These are phyloP conservation scores for Prionailurus bengalensis DNA, from an alignment of 2,113 vertebrate species.

Conservation along the genomic window DNA sequence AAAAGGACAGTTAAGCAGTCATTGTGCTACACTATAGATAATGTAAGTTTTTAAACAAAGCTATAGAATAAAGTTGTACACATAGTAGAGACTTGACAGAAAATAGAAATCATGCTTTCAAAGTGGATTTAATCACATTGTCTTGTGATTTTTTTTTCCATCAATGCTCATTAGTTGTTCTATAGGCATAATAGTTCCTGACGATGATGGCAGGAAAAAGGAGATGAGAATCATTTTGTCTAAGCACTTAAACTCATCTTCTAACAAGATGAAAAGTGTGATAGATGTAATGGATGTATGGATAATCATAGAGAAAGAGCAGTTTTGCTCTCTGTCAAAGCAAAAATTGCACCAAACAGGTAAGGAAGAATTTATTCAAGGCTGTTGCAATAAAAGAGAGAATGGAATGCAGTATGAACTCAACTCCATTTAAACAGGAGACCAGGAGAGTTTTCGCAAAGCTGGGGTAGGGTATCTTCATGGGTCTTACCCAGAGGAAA, in stretches of 20 bases:
- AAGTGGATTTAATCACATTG: not conserved
- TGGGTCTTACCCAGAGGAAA: not conserved
- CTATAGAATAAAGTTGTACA: not conserved
- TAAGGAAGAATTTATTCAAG: not conserved
- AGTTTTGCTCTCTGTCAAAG: not conserved
- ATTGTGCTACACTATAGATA: not conserved
- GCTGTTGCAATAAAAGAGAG: not conserved
- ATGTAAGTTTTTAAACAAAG: not conserved
- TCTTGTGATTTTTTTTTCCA: not conserved
- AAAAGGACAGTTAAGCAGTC: not conserved
- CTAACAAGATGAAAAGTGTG: not conserved
- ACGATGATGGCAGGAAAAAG: conserved; percentile 5
- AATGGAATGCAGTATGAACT: not conserved
- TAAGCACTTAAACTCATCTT: not conserved
- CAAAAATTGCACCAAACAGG: not conserved
- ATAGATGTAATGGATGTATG: not conserved
- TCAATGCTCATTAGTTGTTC: not conserved
- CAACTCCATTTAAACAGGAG: too few species aligned
- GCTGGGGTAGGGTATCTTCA: not conserved
- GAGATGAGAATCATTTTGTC: not conserved
- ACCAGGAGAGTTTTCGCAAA: not conserved
- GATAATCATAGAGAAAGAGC: not conserved
- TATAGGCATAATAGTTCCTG: not conserved
- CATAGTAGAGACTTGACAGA: not conserved
- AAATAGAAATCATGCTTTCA: not conserved